Conservation (phyloP, 1,140 invertebrate genomes). For the Leptestheria dahalacensis region DNA sequence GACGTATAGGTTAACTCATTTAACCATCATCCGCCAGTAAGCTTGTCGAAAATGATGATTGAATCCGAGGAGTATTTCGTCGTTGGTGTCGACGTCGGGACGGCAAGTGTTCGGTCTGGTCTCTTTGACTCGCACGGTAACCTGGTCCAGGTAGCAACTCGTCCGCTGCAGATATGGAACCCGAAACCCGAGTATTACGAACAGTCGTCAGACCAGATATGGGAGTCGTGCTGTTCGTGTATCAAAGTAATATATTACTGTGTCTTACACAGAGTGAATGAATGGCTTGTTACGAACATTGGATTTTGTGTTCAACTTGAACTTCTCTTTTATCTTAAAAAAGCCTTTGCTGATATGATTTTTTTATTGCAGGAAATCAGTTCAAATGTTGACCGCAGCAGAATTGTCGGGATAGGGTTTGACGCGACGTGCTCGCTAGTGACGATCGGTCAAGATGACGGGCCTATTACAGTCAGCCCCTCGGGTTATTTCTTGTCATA, state of each 20-base stretch:
- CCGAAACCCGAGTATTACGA: conserved; percentile 64
- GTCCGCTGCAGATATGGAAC: conserved; percentile 59
- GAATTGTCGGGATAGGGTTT: conserved; percentile 75
- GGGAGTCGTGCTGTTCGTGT: conserved; percentile 49
- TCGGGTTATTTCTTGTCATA: conserved; percentile 35
- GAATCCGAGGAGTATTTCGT: no score
- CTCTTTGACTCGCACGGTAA: conserved; percentile 50
- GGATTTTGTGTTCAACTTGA: not conserved
- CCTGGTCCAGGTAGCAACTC: conserved; percentile 42
- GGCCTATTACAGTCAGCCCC: conserved; percentile 57
- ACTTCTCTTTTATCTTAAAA: conserved; percentile 20
- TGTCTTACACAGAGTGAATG: conserved; percentile 2
- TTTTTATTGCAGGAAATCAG: conserved; percentile 51
- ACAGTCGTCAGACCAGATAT: conserved; percentile 85
- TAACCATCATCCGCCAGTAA: no score
- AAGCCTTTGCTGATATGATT: no score
- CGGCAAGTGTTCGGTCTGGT: conserved; percentile 69
- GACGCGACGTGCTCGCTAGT: conserved; percentile 93
- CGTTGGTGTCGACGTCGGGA: conserved; percentile 87
- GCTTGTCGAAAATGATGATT: no score
- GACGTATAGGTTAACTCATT: no score
- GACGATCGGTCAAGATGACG: conserved; percentile 48
- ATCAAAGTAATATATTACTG: conserved; percentile 42
- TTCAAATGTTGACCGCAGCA: conserved; percentile 34
- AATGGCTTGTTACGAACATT: conserved; percentile 1